A percentile compares a stretch with the other conserved stretches of the same genome.
These are phyloP conservation scores for Himalopsyche kuldschensis DNA, from an alignment of 2,888 invertebrate genomes.

Conservation along the genomic window DNA sequence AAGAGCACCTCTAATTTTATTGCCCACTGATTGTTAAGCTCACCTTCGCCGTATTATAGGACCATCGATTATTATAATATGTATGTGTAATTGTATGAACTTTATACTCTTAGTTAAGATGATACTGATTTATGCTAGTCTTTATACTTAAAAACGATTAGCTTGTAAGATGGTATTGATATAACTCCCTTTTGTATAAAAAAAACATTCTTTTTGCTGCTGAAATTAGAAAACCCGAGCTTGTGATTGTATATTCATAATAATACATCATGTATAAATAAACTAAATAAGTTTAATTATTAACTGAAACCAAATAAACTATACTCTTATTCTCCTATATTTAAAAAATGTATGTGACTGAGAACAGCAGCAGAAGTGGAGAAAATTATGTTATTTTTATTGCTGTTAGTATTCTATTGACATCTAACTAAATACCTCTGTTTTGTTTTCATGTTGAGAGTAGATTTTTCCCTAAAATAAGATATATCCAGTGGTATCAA, in stretches of 20 bases:
- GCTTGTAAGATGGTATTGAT: slow-evolving; percentile 19
- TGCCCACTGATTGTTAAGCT: background rate
- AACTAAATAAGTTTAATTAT: background rate
- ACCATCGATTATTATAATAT: slow-evolving; percentile 16
- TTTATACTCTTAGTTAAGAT: slow-evolving; percentile 49
- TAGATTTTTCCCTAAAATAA: background rate
- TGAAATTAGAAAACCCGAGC: background rate
- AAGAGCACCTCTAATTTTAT: background rate
- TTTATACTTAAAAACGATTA: slow-evolving; percentile 41
- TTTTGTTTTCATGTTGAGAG: slow-evolving; percentile 3
- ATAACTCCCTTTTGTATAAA: slow-evolving; percentile 8
- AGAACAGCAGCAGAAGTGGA: background rate
- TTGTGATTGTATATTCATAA: slow-evolving; percentile 2
- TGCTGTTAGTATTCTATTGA: background rate
- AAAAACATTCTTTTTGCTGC: background rate
- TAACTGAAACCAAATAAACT: background rate
- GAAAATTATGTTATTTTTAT: background rate
- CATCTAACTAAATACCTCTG: background rate
- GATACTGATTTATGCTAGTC: slow-evolving; percentile 59
- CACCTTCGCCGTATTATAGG: slow-evolving; percentile 7
- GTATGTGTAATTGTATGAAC: slow-evolving; percentile 30
- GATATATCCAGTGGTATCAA: background rate
- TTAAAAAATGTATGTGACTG: background rate
- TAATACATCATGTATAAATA: background rate
- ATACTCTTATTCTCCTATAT: background rate